Evolutionary conservation across 2,797 vertebrate species (phyloP).

Genomic region (Denticeps clupeoides): DNA sequence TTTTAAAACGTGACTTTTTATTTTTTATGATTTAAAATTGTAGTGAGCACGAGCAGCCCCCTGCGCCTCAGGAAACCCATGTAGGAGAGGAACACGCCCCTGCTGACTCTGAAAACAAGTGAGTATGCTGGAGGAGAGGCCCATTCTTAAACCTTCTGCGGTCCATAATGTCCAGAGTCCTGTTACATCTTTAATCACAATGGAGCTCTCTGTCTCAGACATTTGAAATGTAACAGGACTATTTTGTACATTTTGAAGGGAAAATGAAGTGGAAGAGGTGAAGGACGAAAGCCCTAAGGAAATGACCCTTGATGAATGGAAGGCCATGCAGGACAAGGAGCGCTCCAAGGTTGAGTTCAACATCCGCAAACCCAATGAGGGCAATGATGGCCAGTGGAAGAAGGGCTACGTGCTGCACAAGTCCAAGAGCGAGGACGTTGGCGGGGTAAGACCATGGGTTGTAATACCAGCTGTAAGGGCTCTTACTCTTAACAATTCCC

Average conservation of each 20-base stretch:
- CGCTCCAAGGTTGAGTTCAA: slow-evolving; percentile 98
- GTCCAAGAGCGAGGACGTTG: slow-evolving; percentile 96
- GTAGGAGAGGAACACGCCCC: slow-evolving; percentile 88
- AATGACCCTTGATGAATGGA: slow-evolving; percentile 99
- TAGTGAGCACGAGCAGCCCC: slow-evolving; percentile 84
- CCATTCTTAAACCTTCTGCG: no score
- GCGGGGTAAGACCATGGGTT: slow-evolving; percentile 8
- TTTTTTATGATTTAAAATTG: slow-evolving; percentile 8
- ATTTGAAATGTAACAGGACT: neutral
- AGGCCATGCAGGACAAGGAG: slow-evolving; percentile 97
- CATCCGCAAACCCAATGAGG: slow-evolving; percentile 97
- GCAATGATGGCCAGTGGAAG: slow-evolving; percentile 95
- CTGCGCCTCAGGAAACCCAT: slow-evolving; percentile 76
- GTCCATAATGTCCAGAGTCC: neutral
- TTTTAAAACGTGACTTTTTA: neutral
- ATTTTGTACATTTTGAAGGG: slow-evolving; percentile 52
- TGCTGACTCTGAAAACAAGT: slow-evolving; percentile 96
- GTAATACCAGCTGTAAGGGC: no score
- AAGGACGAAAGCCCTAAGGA: slow-evolving; percentile 96
- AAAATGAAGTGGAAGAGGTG: slow-evolving; percentile 93
- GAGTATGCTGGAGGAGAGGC: slow-evolving; percentile 44
- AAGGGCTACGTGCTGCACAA: slow-evolving; percentile 98
- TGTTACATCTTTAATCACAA: no score
- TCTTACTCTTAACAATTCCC: no score
- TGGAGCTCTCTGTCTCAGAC: no score